Percentiles rank a stretch among this genome's conserved stretches.
Evolutionary conservation across 2,797 vertebrate genomes (phyloP).

Genomic region (Myripristis murdjan): DNA sequence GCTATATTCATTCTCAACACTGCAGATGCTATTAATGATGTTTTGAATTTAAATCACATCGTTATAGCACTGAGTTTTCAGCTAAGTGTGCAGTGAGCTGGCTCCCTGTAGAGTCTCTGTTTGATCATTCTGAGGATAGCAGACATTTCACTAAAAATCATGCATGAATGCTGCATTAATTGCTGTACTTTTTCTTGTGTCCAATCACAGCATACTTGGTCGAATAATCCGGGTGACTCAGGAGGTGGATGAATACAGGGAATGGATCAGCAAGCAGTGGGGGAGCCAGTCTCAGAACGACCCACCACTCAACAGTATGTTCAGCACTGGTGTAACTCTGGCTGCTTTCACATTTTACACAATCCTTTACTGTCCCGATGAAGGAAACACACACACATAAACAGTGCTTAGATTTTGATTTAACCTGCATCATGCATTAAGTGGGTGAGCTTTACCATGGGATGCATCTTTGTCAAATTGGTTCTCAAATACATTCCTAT

Average conservation of each 20-base stretch:
- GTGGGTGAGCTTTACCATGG: too few relatives aligned
- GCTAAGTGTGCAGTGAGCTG: too few relatives aligned
- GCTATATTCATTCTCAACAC: too few relatives aligned
- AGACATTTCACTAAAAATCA: neutral
- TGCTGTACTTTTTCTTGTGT: neutral
- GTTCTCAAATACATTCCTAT: too few relatives aligned
- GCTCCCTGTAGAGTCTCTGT: too few relatives aligned
- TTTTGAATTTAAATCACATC: too few relatives aligned
- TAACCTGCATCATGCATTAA: too few relatives aligned
- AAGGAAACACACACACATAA: neutral
- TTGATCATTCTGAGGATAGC: neutral
- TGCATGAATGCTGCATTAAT: neutral
- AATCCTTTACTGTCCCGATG: neutral
- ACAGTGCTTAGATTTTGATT: too few relatives aligned
- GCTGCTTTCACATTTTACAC: neutral
- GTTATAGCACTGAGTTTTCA: too few relatives aligned
- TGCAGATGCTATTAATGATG: too few relatives aligned
- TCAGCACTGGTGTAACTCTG: neutral
- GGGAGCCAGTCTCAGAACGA: conserved; percentile 89
- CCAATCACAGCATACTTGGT: conserved; percentile 90
- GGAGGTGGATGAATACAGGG: conserved; percentile 95
- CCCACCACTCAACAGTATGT: conserved; percentile 90
- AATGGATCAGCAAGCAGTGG: conserved; percentile 97
- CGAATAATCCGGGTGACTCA: conserved; percentile 97
- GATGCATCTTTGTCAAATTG: too few relatives aligned